Evolutionary conservation across 2,888 invertebrate genomes (phyloP), one percentile per base, ranked within the genome.

Genomic region (Lampropteryx suffumata): DNA sequence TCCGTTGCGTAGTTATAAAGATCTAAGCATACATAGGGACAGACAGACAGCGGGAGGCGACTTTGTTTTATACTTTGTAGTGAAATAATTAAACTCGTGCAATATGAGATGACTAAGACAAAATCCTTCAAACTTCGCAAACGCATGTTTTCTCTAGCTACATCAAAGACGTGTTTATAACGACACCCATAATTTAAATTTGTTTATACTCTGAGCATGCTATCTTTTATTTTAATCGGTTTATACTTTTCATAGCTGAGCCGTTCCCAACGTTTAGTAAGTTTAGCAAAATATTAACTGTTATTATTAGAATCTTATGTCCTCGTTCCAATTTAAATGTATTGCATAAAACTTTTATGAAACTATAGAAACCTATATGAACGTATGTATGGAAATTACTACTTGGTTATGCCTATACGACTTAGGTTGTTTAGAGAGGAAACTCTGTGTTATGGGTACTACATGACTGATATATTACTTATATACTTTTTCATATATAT

Each of bases 191-290:
- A 55, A 52, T 54, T 52, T 59, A 0, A 34, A 46, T 45, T 50
- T 55, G 58, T 64, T 60, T 60, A 55, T 55, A 45, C 27, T 53
- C 54, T 35, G 41, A 62, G 61, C 57, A 52, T 63, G 60, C 62
- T 63, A 63, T 67, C 43, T 62, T 53, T 57, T 34, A 30, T 64
- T 59, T 58, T 59, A 57, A 62, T 64, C 56, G 54, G 36, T 53
- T 43, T 57, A 54, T 52, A 49, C 49, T 55, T 55, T 58, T 57
- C 39, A 48, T 50, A 63, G 55, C 64, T 67, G 64, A 69, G 42
- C 50, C 30, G 48, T 50, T 53, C 69, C 62, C 62, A 67, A 67
- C 34, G 9, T 39, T 36, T 36, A 32, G 27, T 4, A 44, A 35
- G 24, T 11, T 21, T 11, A 8, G 21, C n/a, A n/a, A 7, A 24